These are phyloP conservation scores for Luffia ferchaultella DNA, from an alignment of 2,888 invertebrate species.

Conservation along the genomic window DNA sequence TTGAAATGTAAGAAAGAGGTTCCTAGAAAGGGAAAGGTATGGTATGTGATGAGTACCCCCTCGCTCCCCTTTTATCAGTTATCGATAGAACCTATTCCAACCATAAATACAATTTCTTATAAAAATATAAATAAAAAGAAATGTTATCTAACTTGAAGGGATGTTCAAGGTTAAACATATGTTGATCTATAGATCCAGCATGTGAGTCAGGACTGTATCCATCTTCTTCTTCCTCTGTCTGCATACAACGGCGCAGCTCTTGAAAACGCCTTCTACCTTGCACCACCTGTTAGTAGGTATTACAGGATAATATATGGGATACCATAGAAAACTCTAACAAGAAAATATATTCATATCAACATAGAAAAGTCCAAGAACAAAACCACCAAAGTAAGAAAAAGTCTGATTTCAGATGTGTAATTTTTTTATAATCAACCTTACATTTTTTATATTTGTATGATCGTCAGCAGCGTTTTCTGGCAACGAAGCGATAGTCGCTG, in stretches of 20 bases:
- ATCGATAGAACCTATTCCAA: too few relatives aligned
- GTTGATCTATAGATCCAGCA: conserved; percentile 36
- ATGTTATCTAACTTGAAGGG: conserved; percentile 69
- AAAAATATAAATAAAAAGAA: background rate
- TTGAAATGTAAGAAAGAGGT: too few relatives aligned
- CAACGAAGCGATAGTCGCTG: background rate
- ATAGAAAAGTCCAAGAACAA: too few relatives aligned
- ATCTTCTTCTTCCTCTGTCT: conserved; percentile 90
- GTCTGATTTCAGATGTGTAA: conserved; percentile 7
- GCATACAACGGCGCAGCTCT: conserved; percentile 85
- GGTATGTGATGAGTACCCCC: too few relatives aligned
- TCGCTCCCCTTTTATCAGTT: too few relatives aligned
- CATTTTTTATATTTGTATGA: conserved; percentile 44
- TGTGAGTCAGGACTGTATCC: conserved; percentile 70
- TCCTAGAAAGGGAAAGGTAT: too few relatives aligned
- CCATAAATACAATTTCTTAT: too few relatives aligned
- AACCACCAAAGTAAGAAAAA: conserved; percentile 12
- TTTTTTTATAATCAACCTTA: conserved; percentile 22
- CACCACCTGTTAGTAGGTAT: conserved; percentile 64
- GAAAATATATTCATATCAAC: too few relatives aligned
- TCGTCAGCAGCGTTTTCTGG: conserved; percentile 27
- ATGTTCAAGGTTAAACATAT: conserved; percentile 75
- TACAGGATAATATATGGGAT: too few relatives aligned
- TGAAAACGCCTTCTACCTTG: conserved; percentile 79
- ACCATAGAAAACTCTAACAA: too few relatives aligned